Conservation (phyloP, 1,140 invertebrate genomes). For the Pogonus chalceus region DNA sequence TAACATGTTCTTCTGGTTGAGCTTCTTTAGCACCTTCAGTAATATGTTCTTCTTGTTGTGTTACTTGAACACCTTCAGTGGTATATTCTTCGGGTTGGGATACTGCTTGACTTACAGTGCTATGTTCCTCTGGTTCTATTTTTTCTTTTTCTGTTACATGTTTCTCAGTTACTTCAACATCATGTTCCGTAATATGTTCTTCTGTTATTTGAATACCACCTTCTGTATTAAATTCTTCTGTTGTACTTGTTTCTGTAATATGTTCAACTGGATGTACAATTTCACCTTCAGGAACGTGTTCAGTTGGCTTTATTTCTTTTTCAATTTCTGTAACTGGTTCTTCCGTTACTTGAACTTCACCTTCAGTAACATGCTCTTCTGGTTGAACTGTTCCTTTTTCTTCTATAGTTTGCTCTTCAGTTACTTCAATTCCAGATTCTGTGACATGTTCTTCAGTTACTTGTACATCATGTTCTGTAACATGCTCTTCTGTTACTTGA, state of each 20-base stretch:
- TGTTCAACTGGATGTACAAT: neutral
- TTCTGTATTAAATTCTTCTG: constrained; percentile 15
- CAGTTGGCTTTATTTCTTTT: constrained; percentile 13
- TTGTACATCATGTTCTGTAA: constrained; percentile 17
- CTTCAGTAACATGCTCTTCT: constrained; percentile 8
- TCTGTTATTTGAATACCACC: constrained; percentile 11
- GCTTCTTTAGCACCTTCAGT: constrained; percentile 14
- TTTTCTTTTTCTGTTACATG: neutral
- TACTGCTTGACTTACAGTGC: neutral
- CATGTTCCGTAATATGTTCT: constrained; percentile 12
- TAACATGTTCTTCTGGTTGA: neutral
- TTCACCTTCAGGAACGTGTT: constrained; percentile 16
- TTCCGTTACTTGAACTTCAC: neutral
- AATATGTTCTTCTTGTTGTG: constrained; percentile 15
- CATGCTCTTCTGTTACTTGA: constrained; percentile 12
- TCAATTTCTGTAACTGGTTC: neutral
- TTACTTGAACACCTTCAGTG: constrained; percentile 8
- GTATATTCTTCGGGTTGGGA: constrained; percentile 10
- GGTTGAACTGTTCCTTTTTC: constrained; percentile 7
- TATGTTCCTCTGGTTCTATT: neutral
- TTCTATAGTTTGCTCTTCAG: constrained; percentile 17
- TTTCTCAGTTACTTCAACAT: neutral
- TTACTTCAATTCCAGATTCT: constrained; percentile 9
- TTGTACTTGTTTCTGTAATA: neutral
- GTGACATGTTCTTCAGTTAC: constrained; percentile 8